Conservation (phyloP, 2,113 vertebrate species). For the Lophotis ruficrista region DNA sequence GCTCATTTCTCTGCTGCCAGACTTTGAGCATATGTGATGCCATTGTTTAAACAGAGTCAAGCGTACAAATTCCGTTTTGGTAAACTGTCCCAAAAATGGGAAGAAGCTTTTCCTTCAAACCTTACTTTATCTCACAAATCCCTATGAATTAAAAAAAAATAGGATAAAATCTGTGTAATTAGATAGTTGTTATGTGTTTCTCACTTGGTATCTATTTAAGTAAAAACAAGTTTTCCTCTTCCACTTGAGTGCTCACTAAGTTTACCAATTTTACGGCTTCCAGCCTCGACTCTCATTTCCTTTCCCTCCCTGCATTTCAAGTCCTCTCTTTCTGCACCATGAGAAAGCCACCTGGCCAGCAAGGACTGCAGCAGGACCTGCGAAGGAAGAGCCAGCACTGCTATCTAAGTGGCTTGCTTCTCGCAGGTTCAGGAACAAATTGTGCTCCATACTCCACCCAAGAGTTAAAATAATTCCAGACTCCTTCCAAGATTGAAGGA, state of each 20-base stretch:
- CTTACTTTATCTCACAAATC: background rate
- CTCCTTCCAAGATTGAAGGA: background rate
- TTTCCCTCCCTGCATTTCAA: background rate
- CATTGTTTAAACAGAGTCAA: background rate
- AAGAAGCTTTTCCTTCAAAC: background rate
- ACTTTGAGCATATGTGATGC: background rate
- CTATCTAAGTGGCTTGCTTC: background rate
- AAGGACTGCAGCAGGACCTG: background rate
- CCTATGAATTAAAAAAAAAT: background rate
- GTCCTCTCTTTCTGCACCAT: background rate
- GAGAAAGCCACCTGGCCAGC: background rate
- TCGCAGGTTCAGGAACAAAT: background rate
- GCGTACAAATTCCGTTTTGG: background rate
- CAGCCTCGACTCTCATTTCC: background rate
- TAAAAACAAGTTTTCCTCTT: background rate
- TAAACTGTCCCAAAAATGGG: background rate
- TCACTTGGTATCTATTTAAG: background rate
- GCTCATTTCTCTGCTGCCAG: background rate
- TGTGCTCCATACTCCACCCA: background rate
- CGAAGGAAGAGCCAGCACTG: background rate
- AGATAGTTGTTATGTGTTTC: background rate
- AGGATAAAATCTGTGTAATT: background rate
- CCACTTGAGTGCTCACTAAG: background rate
- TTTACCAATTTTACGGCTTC: background rate
- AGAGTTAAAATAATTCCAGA: background rate